Evolutionary conservation across 1,140 invertebrate species (phyloP), one percentile per base, ranked within the genome.

Genomic region (Rhagoletis zephyria): DNA sequence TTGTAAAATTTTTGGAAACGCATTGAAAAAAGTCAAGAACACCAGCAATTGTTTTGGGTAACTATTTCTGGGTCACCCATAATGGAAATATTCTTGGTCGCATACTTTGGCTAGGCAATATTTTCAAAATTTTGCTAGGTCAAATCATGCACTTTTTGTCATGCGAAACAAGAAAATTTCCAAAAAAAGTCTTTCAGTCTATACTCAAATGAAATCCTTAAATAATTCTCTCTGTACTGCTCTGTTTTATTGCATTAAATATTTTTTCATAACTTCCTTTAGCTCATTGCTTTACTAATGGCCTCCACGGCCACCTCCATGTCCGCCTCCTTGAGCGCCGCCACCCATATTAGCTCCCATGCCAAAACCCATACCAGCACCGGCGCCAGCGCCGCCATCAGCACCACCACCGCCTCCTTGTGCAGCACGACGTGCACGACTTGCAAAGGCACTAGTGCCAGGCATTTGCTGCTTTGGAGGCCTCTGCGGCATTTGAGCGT

Each of bases 161-260:
- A 30, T 30, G 30, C 30, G 30, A 30, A 30, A 30, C 30, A 30
- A 30, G 30, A 30, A 30, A 30, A 30, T 30, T 30, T 30, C 30
- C 30, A 30, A 30, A 30, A 30, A 30, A 30, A 30, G 30, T 30
- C 30, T 30, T 30, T 30, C 30, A 30, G 30, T 30, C 30, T 0
- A 30, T 60, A 7, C 12, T 1, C 12, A 60, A 60, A 60, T 60
- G 12, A 60, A 60, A 60, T 60, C 6, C 6, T 12, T 7, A 6
- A 60, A 30, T 30, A 14, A 63, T 45, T 70, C 45, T 19, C 45
- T 70, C 67, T 70, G 42, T 70, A 70, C 67, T 70, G 2, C 67
- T 70, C 67, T 70, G 67, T 70, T 70, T 70, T 70, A 70, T 70
- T 70, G 42, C 67, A 45, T 70, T 70, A 70, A 70, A 70, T 12